Evolutionary conservation across 2,113 vertebrate species (phyloP), one percentile per base, ranked within the genome.

Genomic region (Nesogale talazaci): DNA sequence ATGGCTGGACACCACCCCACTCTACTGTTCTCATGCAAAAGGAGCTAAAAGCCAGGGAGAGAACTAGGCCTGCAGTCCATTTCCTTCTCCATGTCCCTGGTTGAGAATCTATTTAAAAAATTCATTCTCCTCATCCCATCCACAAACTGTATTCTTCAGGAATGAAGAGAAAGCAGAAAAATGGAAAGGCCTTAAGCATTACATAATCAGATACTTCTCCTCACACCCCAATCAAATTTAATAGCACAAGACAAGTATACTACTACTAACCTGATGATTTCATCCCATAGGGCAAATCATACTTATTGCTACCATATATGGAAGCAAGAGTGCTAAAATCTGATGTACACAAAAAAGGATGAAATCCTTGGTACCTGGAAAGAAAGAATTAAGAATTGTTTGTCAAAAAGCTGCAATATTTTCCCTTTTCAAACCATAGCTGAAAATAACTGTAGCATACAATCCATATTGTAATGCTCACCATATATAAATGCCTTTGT

Each of bases 211-310:
- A 6, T 27, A 25, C 1, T 59, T 89, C 70, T 77, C 40, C 86
- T 88, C 81, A 93, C 88, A 91, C 14, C 36, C 12, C 19, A 34
- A 22, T 83, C 36, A 63, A 14, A 56, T 63, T 63, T 56, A 83
- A 40, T 17, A 94, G 16, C 12, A 57, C 8, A 57, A 38, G 2
- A 4, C 76, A 83, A 90, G 56, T 86, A 88, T n/a, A 92, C 0
- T 2, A 25, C 88, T 87, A 97, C 98, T 97, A 91, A 98, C 98
- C 98, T 97, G 98, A 96, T 95, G 81, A 95, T 94, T 65, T 98
- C 94, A 95, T 94, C 93, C 98, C 98, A 1, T 98, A 98, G 93
- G 98, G 98, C 9, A 98, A 94, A 67, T 97, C 95, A 94, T 97
- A 97, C 34, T 96, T 97, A 92, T 97, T 42, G 0, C 91, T 98